These are phyloP conservation scores for Centrocercus urophasianus DNA, from an alignment of 2,113 vertebrate species.

Conservation along the genomic window DNA sequence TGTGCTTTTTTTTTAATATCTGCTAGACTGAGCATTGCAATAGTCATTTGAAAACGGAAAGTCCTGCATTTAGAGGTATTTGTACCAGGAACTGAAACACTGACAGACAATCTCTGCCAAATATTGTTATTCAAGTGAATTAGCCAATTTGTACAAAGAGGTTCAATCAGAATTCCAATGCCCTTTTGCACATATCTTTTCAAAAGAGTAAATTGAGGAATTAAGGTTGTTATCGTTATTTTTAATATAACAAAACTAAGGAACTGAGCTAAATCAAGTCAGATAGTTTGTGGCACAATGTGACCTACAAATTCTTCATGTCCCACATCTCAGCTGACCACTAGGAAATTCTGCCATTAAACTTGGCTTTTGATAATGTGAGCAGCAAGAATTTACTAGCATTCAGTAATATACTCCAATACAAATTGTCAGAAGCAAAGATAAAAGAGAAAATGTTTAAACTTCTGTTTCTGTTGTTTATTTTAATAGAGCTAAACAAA, in stretches of 20 bases:
- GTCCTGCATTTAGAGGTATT: background rate
- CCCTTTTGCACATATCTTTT: background rate
- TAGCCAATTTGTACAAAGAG: background rate
- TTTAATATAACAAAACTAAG: background rate
- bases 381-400: background rate
- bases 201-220: background rate
- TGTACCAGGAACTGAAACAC: background rate
- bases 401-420: background rate
- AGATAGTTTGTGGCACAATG: background rate
- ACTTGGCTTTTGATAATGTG: background rate
- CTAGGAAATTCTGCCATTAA: background rate
- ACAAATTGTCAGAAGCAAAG: background rate
- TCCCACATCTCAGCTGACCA: background rate
- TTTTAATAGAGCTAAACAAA: background rate
- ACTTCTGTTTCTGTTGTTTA: background rate
- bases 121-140: background rate
- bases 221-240: background rate
- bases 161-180: background rate
- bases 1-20: background rate
- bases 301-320: background rate
- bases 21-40: background rate
- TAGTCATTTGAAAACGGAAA: background rate
- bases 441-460: background rate
- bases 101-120: background rate
- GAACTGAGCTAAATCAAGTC: background rate